These are phyloP conservation scores for Thomomys bottae DNA, from an alignment of 2,113 vertebrate species.

Conservation along the genomic window DNA sequence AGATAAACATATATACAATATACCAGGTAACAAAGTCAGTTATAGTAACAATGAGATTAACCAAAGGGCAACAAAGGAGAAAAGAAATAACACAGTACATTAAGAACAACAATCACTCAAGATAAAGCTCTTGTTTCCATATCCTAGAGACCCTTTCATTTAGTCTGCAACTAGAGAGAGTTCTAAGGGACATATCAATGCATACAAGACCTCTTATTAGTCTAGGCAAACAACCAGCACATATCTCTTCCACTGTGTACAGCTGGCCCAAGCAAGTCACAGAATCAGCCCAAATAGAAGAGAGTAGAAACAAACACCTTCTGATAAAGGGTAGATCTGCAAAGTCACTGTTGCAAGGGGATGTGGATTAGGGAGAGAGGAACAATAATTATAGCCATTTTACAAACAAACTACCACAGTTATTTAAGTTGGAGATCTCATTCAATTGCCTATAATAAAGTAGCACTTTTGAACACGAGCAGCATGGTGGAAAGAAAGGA, in stretches of 20 bases:
- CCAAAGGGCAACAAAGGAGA: no score
- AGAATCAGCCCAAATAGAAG: not conserved
- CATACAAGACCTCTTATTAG: not conserved
- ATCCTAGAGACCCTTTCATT: no score
- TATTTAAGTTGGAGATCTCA: not conserved
- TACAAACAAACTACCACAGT: constrained; percentile 6
- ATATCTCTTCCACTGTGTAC: not conserved
- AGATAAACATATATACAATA: no score
- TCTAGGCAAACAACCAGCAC: not conserved
- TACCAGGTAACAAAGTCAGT: no score
- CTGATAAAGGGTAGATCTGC: not conserved
- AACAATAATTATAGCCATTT: not conserved
- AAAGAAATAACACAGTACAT: no score
- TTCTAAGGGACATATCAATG: not conserved
- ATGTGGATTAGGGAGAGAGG: not conserved
- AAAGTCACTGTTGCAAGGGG: not conserved
- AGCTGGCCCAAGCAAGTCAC: not conserved
- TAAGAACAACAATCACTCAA: no score
- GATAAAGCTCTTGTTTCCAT: no score
- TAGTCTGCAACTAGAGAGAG: not conserved
- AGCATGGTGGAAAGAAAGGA: not conserved
- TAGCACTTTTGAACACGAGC: not conserved
- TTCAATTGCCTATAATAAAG: not conserved
- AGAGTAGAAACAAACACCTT: not conserved
- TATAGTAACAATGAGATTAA: no score